Conservation (phyloP, 1,140 invertebrate genomes). For the Sycobia sp. region DNA sequence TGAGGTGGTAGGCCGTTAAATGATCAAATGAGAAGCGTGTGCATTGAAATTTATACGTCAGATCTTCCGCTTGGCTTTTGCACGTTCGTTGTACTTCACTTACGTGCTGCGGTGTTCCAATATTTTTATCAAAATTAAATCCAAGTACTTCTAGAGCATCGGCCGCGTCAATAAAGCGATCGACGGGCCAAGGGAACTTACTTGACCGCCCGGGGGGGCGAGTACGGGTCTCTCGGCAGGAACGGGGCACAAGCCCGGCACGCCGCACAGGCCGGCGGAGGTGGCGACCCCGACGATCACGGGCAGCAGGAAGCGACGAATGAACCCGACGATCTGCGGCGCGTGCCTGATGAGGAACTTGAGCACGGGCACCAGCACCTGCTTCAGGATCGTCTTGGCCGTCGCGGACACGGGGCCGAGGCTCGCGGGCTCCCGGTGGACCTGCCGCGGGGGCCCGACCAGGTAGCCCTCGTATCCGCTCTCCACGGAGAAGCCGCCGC, state of each 20-base stretch:
- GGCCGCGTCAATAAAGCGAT: too few species aligned
- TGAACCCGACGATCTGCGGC: background rate
- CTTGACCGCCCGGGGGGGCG: constrained; percentile 22
- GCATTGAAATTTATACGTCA: too few species aligned
- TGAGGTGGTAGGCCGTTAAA: too few species aligned
- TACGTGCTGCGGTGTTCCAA: too few species aligned
- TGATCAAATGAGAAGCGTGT: too few species aligned
- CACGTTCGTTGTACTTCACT: too few species aligned
- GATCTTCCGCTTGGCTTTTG: too few species aligned
- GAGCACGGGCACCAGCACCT: background rate
- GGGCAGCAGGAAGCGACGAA: constrained; percentile 27
- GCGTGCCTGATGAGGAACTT: constrained; percentile 1
- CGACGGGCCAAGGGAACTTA: background rate
- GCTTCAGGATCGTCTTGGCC: background rate
- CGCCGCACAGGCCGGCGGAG: constrained; percentile 67
- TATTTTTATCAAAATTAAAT: too few species aligned
- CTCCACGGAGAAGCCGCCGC: constrained; percentile 11
- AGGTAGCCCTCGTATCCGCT: constrained; percentile 26
- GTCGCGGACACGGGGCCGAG: background rate
- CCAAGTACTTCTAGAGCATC: too few species aligned
- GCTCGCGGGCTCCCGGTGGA: background rate
- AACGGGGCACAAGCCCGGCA: constrained; percentile 71
- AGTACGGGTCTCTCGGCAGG: constrained; percentile 63
- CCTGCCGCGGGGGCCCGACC: background rate
- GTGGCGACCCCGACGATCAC: constrained; percentile 54